Base-by-base conservation (phyloP, 2,888 invertebrate genomes). In the Campaea margaritaria region DNA sequence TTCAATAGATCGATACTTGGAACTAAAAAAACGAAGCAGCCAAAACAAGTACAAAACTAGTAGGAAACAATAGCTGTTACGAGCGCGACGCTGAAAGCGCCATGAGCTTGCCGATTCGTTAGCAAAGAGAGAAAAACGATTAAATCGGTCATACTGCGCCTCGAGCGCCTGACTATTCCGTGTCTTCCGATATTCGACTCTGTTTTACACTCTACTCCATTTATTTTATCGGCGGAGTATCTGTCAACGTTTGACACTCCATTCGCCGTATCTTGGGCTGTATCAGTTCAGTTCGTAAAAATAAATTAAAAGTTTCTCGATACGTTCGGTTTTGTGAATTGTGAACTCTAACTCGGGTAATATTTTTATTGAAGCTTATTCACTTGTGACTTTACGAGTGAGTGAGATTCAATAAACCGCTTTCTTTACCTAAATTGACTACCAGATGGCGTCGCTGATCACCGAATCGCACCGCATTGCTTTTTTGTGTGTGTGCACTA, bases 81-180 rank as follows among this genome's bases (percentile, higher is more conserved):
- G 75, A 81, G 78, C 75, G 69, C 69, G 68, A 73, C 74, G 76
- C 73, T 83, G 81, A 85, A 81, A 83, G 79, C 78, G 76, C 74
- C 76, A 79, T 78, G 83, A 83, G 81, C 76, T 80, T 66, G 76
- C 71, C 77, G 81, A 85, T 82, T 82, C 83, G 83, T 81, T 82
- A 78, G 76, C 64, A 80, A 81, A 83, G 68, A 73, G 78, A 82
- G 74, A 78, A 86, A 80, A 81, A 77, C 71, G 67, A 81, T 79
- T 69, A 74, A 79, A 77, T 67, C 70, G 68, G 75, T 74, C 70
- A 73, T 74, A 72, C n/a, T n/a, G n/a, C 72, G 70, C 66, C 63
- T 38, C 61, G 21, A 50, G 60, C 59, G 44, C 34, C 65, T 70
- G 65, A 66, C 64, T 73, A 65, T 70, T 72, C 64, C 68, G 63